A percentile compares a stretch with the other conserved stretches of the same genome.
phyloP scores from a whole-genome alignment of 2,797 vertebrate species.

The Ceyx erithaca region DNA sequence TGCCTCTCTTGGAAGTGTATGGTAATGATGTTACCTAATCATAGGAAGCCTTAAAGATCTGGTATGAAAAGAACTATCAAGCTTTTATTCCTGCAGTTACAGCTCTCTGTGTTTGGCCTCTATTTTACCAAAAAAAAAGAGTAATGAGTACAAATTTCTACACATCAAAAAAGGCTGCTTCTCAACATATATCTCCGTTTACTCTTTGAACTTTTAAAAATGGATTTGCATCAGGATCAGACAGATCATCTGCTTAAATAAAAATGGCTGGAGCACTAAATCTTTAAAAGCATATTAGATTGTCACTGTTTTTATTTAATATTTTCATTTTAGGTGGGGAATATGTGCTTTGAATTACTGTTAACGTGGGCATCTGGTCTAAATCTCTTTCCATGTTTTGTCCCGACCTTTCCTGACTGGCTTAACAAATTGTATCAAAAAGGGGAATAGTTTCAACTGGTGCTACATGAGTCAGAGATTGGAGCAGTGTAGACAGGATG shows the following conservation, averaged over 20 bases:
- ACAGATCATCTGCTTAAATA: neutral
- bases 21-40: neutral
- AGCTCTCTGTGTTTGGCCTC: neutral
- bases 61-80: neutral
- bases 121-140: neutral
- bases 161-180: neutral
- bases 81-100: neutral
- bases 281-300: neutral
- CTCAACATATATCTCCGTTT: neutral
- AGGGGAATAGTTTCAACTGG: neutral
- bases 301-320: neutral
- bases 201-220: neutral
- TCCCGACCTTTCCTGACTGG: neutral
- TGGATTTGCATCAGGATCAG: neutral
- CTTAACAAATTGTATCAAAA: neutral
- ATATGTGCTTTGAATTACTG: neutral
- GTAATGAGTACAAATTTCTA: neutral
- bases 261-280: neutral
- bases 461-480: neutral
- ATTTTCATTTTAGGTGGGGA: neutral
- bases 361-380: neutral
- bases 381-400: neutral
- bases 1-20: neutral
- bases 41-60: neutral
- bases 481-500: neutral